phyloP scores from a whole-genome alignment of 2,113 vertebrate species.

The Hoplias malabaricus region DNA sequence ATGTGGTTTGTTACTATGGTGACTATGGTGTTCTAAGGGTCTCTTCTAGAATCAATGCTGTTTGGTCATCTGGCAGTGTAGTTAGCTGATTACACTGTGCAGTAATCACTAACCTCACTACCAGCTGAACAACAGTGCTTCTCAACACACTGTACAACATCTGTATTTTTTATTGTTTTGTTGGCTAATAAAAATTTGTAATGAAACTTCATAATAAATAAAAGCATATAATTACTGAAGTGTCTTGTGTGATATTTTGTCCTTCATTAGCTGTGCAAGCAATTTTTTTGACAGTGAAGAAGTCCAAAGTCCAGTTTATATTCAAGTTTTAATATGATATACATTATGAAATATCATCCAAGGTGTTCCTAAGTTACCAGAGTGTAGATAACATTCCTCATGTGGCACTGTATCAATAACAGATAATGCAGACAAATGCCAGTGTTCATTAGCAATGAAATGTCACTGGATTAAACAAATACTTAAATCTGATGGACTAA shows the following conservation, averaged over 20 bases:
- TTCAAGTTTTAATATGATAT: no score
- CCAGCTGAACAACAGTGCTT: slow-evolving; percentile 73
- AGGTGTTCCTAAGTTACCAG: no score
- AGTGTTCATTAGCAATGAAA: no score
- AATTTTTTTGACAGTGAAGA: no score
- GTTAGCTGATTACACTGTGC: slow-evolving; percentile 85
- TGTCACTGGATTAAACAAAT: no score
- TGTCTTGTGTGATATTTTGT: neutral
- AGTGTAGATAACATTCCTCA: no score
- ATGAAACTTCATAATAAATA: slow-evolving; percentile 8
- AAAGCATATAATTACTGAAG: neutral
- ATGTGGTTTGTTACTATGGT: neutral
- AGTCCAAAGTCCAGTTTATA: no score
- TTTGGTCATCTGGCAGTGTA: slow-evolving; percentile 88
- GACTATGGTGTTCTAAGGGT: neutral
- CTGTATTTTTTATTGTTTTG: neutral
- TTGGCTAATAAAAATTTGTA: neutral
- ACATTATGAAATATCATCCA: no score
- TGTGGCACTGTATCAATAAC: no score
- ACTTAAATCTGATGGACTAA: no score
- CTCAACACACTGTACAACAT: neutral
- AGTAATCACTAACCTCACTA: slow-evolving; percentile 90
- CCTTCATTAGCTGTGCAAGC: no score
- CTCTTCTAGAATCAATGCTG: slow-evolving; percentile 46
- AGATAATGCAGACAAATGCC: no score